Conservation (phyloP, 1,140 invertebrate genomes). For the Drosophila tropicalis region DNA sequence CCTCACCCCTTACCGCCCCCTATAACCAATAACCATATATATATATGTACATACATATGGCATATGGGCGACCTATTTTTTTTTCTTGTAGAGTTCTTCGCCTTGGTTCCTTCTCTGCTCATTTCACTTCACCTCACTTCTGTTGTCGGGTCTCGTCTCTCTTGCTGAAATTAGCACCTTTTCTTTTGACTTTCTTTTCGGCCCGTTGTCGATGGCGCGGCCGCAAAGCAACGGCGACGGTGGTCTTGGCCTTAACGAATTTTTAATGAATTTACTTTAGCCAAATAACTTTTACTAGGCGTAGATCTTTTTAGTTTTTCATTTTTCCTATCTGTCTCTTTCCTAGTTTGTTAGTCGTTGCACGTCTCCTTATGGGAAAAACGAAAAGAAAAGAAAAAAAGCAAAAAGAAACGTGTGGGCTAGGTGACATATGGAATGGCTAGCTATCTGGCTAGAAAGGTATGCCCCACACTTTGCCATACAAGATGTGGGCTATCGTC, state of each 20-base stretch:
- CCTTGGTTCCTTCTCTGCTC: slow-evolving; percentile 52
- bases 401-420: neutral
- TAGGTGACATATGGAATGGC: slow-evolving; percentile 18
- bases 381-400: neutral
- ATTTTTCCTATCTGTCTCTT: neutral
- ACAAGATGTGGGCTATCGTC: neutral
- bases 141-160: slow-evolving; percentile 46
- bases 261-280: slow-evolving; percentile 75
- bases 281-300: slow-evolving; percentile 77
- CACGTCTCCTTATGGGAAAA: slow-evolving; percentile 38
- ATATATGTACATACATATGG: neutral
- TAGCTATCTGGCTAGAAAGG: neutral
- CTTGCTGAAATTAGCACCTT: slow-evolving; percentile 72
- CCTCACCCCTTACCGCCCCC: too few species aligned
- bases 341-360: slow-evolving; percentile 41
- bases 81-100: slow-evolving; percentile 29
- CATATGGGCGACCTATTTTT: slow-evolving; percentile 6
- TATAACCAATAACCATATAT: neutral
- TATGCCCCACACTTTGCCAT: neutral
- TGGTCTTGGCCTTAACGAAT: slow-evolving; percentile 63
- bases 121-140: neutral
- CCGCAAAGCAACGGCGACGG: neutral
- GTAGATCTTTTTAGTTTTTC: slow-evolving; percentile 19
- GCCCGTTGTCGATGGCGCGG: neutral
- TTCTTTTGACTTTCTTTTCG: slow-evolving; percentile 77